These are phyloP conservation scores for Pangasius macronema DNA, from an alignment of 2,797 vertebrate genomes.

Conservation along the genomic window DNA sequence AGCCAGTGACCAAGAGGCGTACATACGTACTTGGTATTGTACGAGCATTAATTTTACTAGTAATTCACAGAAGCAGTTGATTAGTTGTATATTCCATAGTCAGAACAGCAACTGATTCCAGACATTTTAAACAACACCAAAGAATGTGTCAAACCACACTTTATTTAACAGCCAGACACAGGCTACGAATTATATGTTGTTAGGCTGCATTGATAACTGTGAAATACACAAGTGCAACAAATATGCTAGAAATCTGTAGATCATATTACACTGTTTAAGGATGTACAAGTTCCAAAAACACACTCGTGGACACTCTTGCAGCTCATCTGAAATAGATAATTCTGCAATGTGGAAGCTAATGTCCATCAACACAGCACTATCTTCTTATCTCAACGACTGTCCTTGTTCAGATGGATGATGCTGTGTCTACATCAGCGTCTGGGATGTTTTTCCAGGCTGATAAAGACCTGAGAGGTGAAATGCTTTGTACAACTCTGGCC, in stretches of 20 bases:
- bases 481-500: not conserved
- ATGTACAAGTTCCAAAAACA: not conserved
- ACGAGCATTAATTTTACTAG: not conserved
- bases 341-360: not conserved
- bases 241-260: not conserved
- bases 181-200: not conserved
- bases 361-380: not conserved
- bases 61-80: not conserved
- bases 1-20: not conserved
- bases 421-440: not conserved
- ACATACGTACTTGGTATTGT: not conserved
- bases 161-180: not conserved
- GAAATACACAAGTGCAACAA: not conserved
- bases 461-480: not conserved
- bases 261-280: not conserved
- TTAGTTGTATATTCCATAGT: not conserved
- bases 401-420: not conserved
- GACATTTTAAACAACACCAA: not conserved
- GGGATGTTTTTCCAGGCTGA: not conserved
- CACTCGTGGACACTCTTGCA: not conserved
- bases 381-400: not conserved
- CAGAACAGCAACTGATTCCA: not conserved
- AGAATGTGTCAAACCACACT: not conserved
- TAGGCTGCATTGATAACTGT: not conserved
- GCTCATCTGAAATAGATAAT: not conserved